Conservation (phyloP, 2,797 vertebrate genomes). For the Eulemur rubriventer region DNA sequence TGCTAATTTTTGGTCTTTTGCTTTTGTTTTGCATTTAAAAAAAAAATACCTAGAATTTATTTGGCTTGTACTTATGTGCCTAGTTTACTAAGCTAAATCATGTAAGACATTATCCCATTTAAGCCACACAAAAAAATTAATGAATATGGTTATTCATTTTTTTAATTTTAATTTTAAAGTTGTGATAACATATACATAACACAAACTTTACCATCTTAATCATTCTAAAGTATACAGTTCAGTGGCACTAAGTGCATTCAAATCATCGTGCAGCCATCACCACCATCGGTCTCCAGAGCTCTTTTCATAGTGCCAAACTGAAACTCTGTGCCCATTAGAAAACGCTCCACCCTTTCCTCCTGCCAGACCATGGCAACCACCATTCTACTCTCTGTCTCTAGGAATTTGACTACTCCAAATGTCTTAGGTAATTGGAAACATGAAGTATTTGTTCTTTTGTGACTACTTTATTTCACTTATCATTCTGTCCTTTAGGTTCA, state of each 20-base stretch:
- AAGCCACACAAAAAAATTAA: background rate
- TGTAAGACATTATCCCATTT: background rate
- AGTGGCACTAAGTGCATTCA: background rate
- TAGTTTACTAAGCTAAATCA: background rate
- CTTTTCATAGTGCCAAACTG: background rate
- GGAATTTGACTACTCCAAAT: background rate
- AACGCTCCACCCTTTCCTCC: background rate
- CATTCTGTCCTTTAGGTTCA: background rate
- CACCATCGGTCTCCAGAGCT: background rate
- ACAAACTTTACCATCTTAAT: too few species aligned
- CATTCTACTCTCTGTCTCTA: background rate
- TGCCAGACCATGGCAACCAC: background rate
- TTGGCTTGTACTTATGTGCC: background rate
- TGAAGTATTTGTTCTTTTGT: background rate
- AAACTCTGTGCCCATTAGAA: background rate
- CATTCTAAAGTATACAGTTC: background rate
- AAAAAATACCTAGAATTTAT: background rate
- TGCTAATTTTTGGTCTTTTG: background rate
- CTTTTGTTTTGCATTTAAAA: background rate
- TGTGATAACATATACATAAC: background rate
- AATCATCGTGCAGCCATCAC: rapidly evolving
- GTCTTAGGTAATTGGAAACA: background rate
- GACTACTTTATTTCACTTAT: background rate
- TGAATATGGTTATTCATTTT: background rate
- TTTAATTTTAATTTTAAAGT: background rate